These are phyloP conservation scores for Bombyx mori DNA, from an alignment of 1,140 invertebrate species.

Conservation along the genomic window ASM3026992v2 NC_085135.1:5689501-5690000, in stretches of 20 bases:
- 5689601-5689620: conserved; percentile 27
- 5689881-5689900: no score
- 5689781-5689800: no score
- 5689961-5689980: no score
- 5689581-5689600: conserved; percentile 17
- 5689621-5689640: conserved; percentile 34
- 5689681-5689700: conserved; percentile 31
- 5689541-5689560: conserved; percentile 47
- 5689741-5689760: conserved; percentile 6
- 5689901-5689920: no score
- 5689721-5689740: conserved; percentile 50
- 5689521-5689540: conserved; percentile 42
- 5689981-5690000: no score
- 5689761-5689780: no score
- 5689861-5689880: no score
- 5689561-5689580: conserved; percentile 41
- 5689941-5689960: no score
- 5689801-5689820: no score
- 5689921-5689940: no score
- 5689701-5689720: conserved; percentile 45
- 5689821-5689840: no score
- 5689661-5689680: conserved; percentile 32
- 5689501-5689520: conserved; percentile 31
- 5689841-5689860: no score
- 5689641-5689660: conserved; percentile 40